Evolutionary conservation across 2,113 vertebrate genomes (phyloP).

Genomic region (Trichechus manatus): DNA sequence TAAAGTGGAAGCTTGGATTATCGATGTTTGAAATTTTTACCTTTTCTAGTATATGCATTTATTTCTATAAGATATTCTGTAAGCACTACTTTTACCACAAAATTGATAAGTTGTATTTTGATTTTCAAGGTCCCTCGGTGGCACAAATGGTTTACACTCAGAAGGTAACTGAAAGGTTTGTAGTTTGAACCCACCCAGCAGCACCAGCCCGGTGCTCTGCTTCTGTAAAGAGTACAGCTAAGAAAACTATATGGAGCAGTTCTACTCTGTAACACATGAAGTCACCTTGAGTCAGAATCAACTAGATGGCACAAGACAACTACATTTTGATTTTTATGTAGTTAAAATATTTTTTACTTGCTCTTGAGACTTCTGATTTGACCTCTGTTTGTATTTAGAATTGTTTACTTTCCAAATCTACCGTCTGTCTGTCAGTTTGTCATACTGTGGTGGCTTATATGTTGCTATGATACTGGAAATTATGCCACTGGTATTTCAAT

Average conservation of each 20-base stretch:
- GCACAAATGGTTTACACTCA: too few species aligned
- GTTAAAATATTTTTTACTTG: neutral
- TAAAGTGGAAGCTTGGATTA: neutral
- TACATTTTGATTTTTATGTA: neutral
- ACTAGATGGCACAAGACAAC: neutral
- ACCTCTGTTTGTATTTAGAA: neutral
- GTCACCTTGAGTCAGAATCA: too few species aligned
- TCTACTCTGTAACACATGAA: too few species aligned
- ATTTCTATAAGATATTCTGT: neutral
- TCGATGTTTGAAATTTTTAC: neutral
- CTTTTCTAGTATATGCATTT: neutral
- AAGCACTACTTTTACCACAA: neutral
- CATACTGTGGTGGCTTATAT: too few species aligned
- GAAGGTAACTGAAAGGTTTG: too few species aligned
- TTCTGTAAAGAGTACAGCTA: too few species aligned
- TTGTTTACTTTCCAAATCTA: neutral
- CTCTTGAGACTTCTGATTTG: neutral
- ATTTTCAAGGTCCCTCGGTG: neutral
- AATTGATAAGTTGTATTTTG: neutral
- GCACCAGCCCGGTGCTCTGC: too few species aligned
- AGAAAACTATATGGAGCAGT: too few species aligned
- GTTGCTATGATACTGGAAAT: too few species aligned
- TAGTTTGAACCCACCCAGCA: too few species aligned
- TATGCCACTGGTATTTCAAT: too few species aligned
- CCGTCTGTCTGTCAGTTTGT: too few species aligned